Conservation (phyloP, 2,888 invertebrate species). For the Buathra laborator region DNA sequence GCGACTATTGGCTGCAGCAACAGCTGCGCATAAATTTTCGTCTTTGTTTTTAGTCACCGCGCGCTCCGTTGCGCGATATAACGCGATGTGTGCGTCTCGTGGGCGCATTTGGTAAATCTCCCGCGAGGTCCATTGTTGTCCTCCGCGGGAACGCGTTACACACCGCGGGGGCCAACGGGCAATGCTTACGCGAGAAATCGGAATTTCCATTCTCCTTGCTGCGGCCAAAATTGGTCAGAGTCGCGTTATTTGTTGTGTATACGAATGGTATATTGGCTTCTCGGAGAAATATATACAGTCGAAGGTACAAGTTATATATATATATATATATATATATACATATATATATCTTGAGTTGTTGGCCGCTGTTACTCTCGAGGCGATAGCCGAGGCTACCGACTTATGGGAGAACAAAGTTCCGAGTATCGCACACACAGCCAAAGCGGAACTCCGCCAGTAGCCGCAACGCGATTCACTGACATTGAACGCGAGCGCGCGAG, state of each 20-base stretch:
- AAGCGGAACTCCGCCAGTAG: conserved; percentile 52
- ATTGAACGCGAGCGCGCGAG: conserved; percentile 40
- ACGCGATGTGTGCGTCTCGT: neutral
- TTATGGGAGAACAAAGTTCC: conserved; percentile 34
- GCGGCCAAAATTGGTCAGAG: conserved; percentile 51
- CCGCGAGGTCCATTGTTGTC: conserved; percentile 55
- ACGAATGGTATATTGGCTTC: neutral
- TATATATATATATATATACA: conserved; percentile 16
- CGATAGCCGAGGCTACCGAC: conserved; percentile 30
- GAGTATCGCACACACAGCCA: conserved; percentile 26
- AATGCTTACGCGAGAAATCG: conserved; percentile 58
- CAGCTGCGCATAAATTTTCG: conserved; percentile 13
- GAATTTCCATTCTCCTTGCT: conserved; percentile 63
- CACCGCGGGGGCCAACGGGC: neutral
- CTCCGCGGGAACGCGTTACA: neutral
- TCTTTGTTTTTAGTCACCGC: conserved; percentile 1
- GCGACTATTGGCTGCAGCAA: too few species aligned
- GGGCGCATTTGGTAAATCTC: conserved; percentile 47
- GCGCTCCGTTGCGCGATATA: neutral
- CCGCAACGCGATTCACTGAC: conserved; percentile 45
- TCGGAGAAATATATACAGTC: neutral
- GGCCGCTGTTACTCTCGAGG: neutral
- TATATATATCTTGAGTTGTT: neutral
- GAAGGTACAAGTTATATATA: neutral
- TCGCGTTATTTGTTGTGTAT: conserved; percentile 39